Percentiles rank a stretch among this genome's conserved stretches.
Conservation (phyloP, 2,113 vertebrate genomes). For the Guaruba guarouba region DNA sequence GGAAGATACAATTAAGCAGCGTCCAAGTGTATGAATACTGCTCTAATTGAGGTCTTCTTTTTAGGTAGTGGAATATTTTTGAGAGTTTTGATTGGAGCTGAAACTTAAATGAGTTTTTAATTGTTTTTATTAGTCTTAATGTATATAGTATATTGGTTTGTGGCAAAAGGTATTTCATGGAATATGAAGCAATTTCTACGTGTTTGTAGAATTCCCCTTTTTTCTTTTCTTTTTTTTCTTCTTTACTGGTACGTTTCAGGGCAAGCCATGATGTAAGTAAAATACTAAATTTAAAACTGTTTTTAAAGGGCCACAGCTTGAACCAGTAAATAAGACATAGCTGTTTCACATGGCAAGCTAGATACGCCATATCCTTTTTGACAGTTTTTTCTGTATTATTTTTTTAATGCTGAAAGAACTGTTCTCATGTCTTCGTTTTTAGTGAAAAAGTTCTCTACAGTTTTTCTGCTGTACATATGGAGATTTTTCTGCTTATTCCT, state of each 20-base stretch:
- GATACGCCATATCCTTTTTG: not conserved
- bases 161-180: not conserved
- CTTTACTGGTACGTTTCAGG: not conserved
- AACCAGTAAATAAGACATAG: not conserved
- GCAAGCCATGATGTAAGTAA: not conserved
- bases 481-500: not conserved
- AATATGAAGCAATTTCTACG: not conserved
- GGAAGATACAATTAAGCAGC: not conserved
- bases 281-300: not conserved
- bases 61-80: not conserved
- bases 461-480: not conserved
- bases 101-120: not conserved
- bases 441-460: not conserved
- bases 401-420: not conserved
- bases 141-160: not conserved
- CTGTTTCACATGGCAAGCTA: not conserved
- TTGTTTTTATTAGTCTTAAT: not conserved
- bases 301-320: not conserved
- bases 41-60: not conserved
- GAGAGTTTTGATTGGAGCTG: not conserved
- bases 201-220: not conserved
- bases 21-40: not conserved
- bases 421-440: not conserved
- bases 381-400: not conserved
- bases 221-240: no score